Conservation (phyloP, 1,140 invertebrate species). For the Parasteatoda tepidariorum region DNA sequence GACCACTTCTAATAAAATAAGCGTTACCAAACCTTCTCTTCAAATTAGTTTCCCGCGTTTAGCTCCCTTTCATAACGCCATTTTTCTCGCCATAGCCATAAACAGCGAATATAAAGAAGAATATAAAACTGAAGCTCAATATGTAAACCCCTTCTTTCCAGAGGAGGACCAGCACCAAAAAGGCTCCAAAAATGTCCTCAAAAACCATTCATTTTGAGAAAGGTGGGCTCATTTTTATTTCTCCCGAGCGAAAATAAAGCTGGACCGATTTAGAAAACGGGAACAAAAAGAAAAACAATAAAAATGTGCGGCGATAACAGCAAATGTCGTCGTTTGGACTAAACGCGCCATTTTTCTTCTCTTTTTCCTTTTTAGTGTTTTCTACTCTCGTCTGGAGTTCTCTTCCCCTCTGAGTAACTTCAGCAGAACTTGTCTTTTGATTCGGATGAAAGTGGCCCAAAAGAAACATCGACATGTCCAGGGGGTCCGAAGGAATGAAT, state of each 20-base stretch:
- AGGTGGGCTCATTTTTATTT: neutral
- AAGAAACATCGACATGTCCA: neutral
- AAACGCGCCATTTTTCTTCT: conserved; percentile 19
- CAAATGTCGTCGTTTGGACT: conserved; percentile 1
- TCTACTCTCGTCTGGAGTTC: neutral
- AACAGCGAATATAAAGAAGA: neutral
- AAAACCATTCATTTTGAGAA: neutral
- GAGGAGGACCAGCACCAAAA: neutral
- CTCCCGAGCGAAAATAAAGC: neutral
- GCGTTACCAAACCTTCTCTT: neutral
- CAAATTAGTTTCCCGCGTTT: neutral
- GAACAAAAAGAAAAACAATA: neutral
- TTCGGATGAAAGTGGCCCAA: neutral
- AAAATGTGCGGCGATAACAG: neutral
- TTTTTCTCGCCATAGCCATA: neutral
- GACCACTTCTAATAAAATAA: neutral
- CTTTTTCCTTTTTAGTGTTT: neutral
- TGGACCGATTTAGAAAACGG: neutral
- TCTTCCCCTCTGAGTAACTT: neutral
- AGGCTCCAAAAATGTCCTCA: neutral
- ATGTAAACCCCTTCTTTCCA: neutral
- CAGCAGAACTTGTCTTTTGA: neutral
- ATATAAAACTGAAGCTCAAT: neutral
- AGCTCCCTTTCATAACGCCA: neutral
- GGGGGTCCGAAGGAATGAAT: neutral